Base-by-base conservation (phyloP, 2,888 invertebrate species). In the Sthenelais limicola region DNA sequence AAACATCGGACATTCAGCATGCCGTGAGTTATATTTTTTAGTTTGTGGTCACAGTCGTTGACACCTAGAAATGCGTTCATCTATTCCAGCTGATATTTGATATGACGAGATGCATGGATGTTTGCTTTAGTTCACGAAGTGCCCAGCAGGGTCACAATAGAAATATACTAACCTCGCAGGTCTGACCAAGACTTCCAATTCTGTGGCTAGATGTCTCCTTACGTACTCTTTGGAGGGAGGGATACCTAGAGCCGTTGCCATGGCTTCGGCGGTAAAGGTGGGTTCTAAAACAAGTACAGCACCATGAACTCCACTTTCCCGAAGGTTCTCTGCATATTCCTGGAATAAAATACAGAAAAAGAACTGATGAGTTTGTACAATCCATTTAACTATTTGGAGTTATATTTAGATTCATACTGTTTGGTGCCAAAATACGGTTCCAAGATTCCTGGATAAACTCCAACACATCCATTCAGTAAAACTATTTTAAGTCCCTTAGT, bases 251-350 rank as follows among this genome's bases (percentile, higher is more conserved):
- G 96, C 88, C 15, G 88, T 94, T 62, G 97, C 96, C 93, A 97
- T 94, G 54, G 96, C 95, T 88, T 97, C 97, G 35, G 96, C 95
- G 72, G 94, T 95, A 89, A 97, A 96, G 18, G 95, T 95, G 21
- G 96, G 94, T 86, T 97, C 97, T 82, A 97, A 89, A 21, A 97
- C 96, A 69, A 96, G 95, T 77, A 97, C 89, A 15, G 96, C 97
- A 75, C 97, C 97, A 86, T 97, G 97, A 9, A 97, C 95, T 80
- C 97, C 97, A 85, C 95, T 96, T 88, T 96, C 96, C 93, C 89
- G 83, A 51, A 97, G 90, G 89, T 95, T 95, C 80, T 95, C 95
- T 79, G 95, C 94, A 88, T 96, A 97, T 90, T 97, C 97, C 87
- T 86, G 76, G 7, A 78, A 67, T 12, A 30, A 68, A 26, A 69